Evolutionary conservation across 2,113 vertebrate genomes (phyloP).

Genomic region (Cyanistes caeruleus): DNA sequence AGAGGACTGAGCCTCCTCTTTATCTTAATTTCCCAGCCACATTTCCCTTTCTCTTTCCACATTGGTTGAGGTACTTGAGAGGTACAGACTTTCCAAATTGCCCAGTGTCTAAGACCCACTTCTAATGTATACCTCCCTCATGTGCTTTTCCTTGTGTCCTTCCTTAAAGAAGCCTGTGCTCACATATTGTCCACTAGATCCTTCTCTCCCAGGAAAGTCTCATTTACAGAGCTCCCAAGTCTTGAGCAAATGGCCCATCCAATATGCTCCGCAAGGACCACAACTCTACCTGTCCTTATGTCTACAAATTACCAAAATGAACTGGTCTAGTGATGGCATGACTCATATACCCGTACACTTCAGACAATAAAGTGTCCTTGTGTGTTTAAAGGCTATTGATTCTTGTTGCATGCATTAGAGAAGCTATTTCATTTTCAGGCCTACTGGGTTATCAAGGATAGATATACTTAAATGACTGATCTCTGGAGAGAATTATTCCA

Average conservation of each 20-base stretch:
- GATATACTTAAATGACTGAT: slow-evolving; percentile 61
- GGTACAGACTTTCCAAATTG: background rate
- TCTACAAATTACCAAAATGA: background rate
- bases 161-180: background rate
- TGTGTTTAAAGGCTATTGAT: slow-evolving; percentile 75
- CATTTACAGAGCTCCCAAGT: background rate
- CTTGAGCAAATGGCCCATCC: background rate
- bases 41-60: background rate
- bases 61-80: background rate
- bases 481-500: slow-evolving; percentile 50
- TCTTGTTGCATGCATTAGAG: slow-evolving; percentile 61
- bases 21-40: background rate
- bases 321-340: slow-evolving; percentile 5
- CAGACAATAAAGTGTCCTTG: slow-evolving; percentile 55
- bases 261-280: background rate
- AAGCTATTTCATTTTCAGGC: slow-evolving; percentile 67
- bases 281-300: background rate
- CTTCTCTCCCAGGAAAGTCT: background rate
- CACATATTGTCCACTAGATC: background rate
- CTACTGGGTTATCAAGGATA: slow-evolving; percentile 44
- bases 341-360: background rate
- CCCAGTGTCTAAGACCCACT: background rate
- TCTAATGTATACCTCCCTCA: background rate
- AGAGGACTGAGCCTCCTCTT: background rate
- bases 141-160: background rate